Evolutionary conservation across 2,113 vertebrate species (phyloP), one percentile per base, ranked within the genome.

Genomic region (Opisthocomus hoazin): DNA sequence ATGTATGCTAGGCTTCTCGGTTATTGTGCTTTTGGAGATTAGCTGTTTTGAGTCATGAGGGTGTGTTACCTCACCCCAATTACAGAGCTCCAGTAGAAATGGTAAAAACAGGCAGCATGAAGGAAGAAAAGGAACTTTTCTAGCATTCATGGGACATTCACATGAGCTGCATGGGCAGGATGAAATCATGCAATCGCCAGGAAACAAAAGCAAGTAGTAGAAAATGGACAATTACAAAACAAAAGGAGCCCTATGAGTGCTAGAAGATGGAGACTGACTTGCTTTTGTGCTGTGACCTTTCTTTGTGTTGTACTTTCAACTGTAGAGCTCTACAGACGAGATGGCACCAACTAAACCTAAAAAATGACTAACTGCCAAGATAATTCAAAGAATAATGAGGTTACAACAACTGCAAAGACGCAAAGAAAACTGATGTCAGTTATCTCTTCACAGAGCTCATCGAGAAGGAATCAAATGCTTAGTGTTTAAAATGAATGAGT

Each of bases 321-420:
- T 6, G 23, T 37, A 84, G 56, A 86, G 34, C 81, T 96, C 84
- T 78, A 97, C 94, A 98, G 97, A 98, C 96, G 0, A 97, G 94
- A 96, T 97, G 97, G 97, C 97, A 97, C 97, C 96, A 95, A 30
- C 87, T 88, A 89, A 97, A 92, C 83, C 93, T 86, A 84, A 94
- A 80, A 97, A 95, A 96, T 91, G 0, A 88, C 85, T 82, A 70
- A 54, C 79, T 97, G 94, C 94, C 91, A 96, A 97, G 96, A 97
- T 97, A 97, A 96, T 95, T 93, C 79, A 69, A 92, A 93, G 97
- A 97, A 90, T 96, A 97, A 97, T 97, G 97, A 97, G 85, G 92
- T 93, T 96, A 65, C 89, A 96, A 80, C 57, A 96, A 96, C 84
- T 89, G 83, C 46, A 88, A 94, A 96, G 79, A 94, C 24, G 22